Base-by-base conservation (phyloP, 92 coral and sea anemone genomes). In the Palythoa heliodiscus region DNA sequence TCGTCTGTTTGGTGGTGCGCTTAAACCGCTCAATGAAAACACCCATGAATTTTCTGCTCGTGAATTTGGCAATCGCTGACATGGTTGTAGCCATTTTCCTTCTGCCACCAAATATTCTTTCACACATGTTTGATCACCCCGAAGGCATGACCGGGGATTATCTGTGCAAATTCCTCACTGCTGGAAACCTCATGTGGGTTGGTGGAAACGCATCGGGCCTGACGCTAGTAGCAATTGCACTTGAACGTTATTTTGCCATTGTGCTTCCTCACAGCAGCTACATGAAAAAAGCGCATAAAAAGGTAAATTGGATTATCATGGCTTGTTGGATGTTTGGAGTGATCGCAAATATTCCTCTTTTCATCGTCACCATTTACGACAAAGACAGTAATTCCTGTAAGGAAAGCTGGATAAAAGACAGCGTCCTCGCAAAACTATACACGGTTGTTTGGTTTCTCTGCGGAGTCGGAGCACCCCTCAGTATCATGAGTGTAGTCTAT, bases 171-270 rank as follows among this genome's bases (percentile, higher is more conserved):
- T 89, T 86, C 73, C 13, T 89, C 47, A 89, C 90, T 2, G 92
- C 90, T 19, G 92, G 92, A 12, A 89, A 89, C 74, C 52, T 89
- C 3, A 89, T 89, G 89, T 89, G 92, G 92, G 82, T 85, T 43
- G 92, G 87, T 15, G 92, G 92, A 3, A 85, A 88, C 15, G 92
- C 92, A n/a, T 89, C 92, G 29, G 90, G 87, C 8, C 82, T 70
- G 22, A 73, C 90, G 0, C 84, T 89, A 35, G 92, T 89, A 19
- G 52, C 84, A 4, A 86, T 89, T 39, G 92, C 92, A 60, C 76
- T 89, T 35, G 92, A 89, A 23, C 88, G 92, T 43, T 85, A 88
- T 57, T 81, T 79, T 54, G 92, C 85, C 39, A 76, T 85, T 29
- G 17, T 79, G n/a, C 35, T 78, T n/a, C 90, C 92, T 3, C 61